These are phyloP conservation scores for Lasioglossum malachurum DNA, from an alignment of 2,888 invertebrate genomes.

Conservation along the genomic window DNA sequence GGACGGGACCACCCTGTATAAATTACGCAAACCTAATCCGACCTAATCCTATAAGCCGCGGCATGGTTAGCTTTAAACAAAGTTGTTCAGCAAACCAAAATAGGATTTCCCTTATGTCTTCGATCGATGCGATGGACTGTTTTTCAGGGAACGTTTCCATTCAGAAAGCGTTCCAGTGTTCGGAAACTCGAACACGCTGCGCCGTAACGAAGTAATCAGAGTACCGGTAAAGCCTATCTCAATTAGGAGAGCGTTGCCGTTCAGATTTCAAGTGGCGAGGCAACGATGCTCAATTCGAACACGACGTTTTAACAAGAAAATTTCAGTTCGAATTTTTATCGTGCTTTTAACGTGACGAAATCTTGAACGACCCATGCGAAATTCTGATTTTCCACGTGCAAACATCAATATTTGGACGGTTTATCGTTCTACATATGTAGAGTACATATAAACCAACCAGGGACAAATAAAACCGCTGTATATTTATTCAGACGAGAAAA, in stretches of 20 bases:
- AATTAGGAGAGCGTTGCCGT: not conserved
- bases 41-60: not conserved
- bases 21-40: slow-evolving; percentile 7
- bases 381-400: not conserved
- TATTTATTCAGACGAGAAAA: not conserved
- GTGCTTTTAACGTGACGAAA: not conserved
- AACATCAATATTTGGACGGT: not conserved
- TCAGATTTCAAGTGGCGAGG: not conserved
- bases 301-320: not conserved
- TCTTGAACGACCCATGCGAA: not conserved
- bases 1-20: not conserved
- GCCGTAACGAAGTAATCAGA: not conserved
- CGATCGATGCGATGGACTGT: slow-evolving; percentile 29
- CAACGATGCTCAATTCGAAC: not conserved
- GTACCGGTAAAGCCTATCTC: not conserved
- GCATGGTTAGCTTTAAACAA: slow-evolving; percentile 24
- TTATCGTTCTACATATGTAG: not conserved
- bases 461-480: not conserved
- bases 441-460: not conserved
- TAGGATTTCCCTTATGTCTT: slow-evolving; percentile 21
- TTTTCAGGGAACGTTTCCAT: slow-evolving; percentile 11
- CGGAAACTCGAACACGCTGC: not conserved
- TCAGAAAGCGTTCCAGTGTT: slow-evolving; percentile 4
- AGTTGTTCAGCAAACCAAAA: slow-evolving; percentile 22
- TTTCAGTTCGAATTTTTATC: not conserved